Percentiles rank a stretch among this genome's conserved stretches.
Conservation (phyloP, 1,140 invertebrate genomes). For the Tetramorium alpestre region DNA sequence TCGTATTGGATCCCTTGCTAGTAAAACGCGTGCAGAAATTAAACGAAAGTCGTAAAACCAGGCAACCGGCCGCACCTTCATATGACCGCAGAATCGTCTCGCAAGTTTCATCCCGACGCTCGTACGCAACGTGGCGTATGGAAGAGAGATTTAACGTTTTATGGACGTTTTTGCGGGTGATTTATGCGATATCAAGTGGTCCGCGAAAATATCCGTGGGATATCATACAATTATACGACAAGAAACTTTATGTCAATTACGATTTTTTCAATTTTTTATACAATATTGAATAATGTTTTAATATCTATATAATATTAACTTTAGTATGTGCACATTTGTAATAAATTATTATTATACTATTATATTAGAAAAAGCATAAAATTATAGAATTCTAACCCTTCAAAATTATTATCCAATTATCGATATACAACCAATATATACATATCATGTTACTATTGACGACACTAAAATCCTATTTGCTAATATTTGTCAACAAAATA, state of each 20-base stretch:
- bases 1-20: slow-evolving; percentile 48
- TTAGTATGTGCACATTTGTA: background rate
- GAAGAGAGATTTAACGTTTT: slow-evolving; percentile 54
- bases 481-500: background rate
- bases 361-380: background rate
- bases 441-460: background rate
- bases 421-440: background rate
- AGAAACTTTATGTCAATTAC: background rate
- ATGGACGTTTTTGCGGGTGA: slow-evolving; percentile 40
- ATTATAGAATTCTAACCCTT: background rate
- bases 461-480: background rate
- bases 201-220: background rate
- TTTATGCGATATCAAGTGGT: slow-evolving; percentile 53
- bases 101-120: slow-evolving; percentile 1
- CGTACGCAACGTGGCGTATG: slow-evolving; percentile 3
- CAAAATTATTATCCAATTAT: background rate
- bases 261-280: background rate
- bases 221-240: background rate
- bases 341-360: slow-evolving; percentile 5
- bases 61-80: slow-evolving; percentile 5
- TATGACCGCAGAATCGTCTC: slow-evolving; percentile 5
- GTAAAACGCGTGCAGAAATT: slow-evolving; percentile 59
- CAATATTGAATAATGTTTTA: background rate
- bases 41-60: slow-evolving; percentile 64
- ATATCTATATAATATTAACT: background rate